Percentiles rank a stretch among this genome's conserved stretches.
phyloP scores from a whole-genome alignment of 2,113 vertebrate genomes.

The Apteryx owenii region DNA sequence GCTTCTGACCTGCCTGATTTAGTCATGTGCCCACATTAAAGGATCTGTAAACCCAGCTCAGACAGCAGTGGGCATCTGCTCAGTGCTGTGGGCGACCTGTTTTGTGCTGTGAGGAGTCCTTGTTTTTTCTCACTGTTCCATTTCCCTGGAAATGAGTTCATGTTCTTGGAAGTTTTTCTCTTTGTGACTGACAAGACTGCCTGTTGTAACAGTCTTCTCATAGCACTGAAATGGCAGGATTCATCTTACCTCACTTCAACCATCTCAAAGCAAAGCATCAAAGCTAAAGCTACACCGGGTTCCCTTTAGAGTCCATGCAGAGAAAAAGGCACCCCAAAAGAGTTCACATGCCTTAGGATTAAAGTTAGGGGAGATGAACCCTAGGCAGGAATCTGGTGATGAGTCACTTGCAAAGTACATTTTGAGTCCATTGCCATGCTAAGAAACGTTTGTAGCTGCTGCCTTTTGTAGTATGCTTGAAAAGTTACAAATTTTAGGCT shows the following conservation, averaged over 20 bases:
- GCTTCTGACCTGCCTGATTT: neutral
- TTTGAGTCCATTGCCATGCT: neutral
- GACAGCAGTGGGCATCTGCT: neutral
- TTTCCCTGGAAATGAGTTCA: slow-evolving; percentile 32
- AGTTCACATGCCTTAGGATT: neutral
- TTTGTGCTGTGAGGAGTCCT: neutral
- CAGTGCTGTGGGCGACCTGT: neutral
- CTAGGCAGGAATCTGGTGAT: neutral
- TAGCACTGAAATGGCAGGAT: neutral
- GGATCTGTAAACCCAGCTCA: neutral
- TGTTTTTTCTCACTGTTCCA: neutral
- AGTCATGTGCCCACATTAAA: neutral
- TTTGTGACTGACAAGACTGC: slow-evolving; percentile 12
- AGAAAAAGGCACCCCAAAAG: neutral
- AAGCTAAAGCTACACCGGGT: neutral
- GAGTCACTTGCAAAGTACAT: neutral
- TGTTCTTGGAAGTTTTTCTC: slow-evolving; percentile 11
- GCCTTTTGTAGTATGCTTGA: neutral
- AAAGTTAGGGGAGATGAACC: neutral
- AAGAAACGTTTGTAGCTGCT: neutral
- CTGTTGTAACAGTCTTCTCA: neutral
- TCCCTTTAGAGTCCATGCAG: neutral
- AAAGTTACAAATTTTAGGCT: neutral
- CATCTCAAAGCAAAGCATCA: neutral
- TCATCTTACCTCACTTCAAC: neutral